Base-by-base conservation (phyloP, 1,140 invertebrate genomes). In the Muscidifurax raptorellus region DNA sequence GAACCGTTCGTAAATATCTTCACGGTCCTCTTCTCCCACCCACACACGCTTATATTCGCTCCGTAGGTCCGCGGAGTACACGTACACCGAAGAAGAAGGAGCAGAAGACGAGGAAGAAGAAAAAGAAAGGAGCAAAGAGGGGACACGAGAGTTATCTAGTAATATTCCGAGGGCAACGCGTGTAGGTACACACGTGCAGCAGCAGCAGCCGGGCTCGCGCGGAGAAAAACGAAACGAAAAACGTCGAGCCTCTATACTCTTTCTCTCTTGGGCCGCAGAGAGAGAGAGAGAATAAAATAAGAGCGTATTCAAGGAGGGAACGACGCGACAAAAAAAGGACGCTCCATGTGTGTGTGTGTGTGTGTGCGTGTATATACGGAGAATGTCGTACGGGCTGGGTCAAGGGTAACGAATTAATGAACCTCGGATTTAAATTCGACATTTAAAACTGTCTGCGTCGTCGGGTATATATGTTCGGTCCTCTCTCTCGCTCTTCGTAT, bases 331-430 rank as follows among this genome's bases (percentile, higher is more conserved):
- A 80, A 67, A 66, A 80, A 80, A 80, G 79, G n/a, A 66, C 59
- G 47, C 28, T 15, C 10, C 9, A 5, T 66, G 71, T 15, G 27
- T 4, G 22, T 18, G 44, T n/a, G 30, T 27, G 59, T 27, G 6
- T 36, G 52, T 66, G 71, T 18, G 69, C 2, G 32, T 36, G 32
- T n/a, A 44, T 36, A 4, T 69, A 47, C 67, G 82, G 77, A 27
- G 82, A 84, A 84, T 84, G 82, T 84, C 76, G 82, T 79, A 79
- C 12, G 59, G 75, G 80, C 75, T 85, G 84, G 84, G 84, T 85
- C 84, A 85, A 85, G 84, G 84, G 84, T 85, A 85, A 85, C 67
- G 84, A 85, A 85, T 85, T 85, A 85, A 85, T 85, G 84, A 85
- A 85, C 80, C 80, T 82, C 64, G 44, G 80, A 85, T 86, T 86